Base-by-base conservation (phyloP, 2,113 vertebrate species). In the Pachypanchax playfairii region DNA sequence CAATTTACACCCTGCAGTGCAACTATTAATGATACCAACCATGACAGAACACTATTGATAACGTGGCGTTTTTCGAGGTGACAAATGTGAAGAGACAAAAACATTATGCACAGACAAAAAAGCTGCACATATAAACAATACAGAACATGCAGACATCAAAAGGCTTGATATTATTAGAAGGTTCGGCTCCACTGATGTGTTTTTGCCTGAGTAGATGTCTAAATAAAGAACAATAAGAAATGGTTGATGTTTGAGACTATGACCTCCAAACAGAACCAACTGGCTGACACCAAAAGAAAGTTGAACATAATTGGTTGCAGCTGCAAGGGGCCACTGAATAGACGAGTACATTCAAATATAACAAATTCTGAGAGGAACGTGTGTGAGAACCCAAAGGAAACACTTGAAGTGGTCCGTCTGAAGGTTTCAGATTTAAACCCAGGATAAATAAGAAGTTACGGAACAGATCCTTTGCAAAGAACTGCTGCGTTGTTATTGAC, bases 341-440 rank as follows among this genome's bases (percentile, higher is more conserved):
- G 50, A 74, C 14, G 22, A 47, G 33, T 52, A 6, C 33, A 58
- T 60, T 75, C 41, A 65, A 70, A 41, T 31, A 29, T 24, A 76
- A 68, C 29, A 47, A 49, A 39, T 57, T 50, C 60, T 43, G 15
- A 67, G 47, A 67, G 50, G 25, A 78, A 75, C 33, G 15, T 33
- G 53, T 35, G 44, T 50, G 51, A 76, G 70, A 21, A 70, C 48
- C 39, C 61, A 83, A 64, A 70, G 56, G 64, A 78, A 77, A 82
- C 63, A 59, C 67, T 64, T 44, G 20, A 71, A 74, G 62, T 46
- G 53, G 51, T 57, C 67, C 61, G 36, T 75, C 67, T 41, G 50
- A 46, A 31, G 29, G 42, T 64, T 65, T 70, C 48, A 64, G 52
- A 50, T 43, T 59, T 66, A 82, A 44, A 62, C 59, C 17, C 39